A percentile compares a stretch with the other conserved stretches of the same genome.
These are phyloP conservation scores for Lycaon pictus DNA, from an alignment of 2,113 vertebrate genomes.

Conservation along the genomic window DNA sequence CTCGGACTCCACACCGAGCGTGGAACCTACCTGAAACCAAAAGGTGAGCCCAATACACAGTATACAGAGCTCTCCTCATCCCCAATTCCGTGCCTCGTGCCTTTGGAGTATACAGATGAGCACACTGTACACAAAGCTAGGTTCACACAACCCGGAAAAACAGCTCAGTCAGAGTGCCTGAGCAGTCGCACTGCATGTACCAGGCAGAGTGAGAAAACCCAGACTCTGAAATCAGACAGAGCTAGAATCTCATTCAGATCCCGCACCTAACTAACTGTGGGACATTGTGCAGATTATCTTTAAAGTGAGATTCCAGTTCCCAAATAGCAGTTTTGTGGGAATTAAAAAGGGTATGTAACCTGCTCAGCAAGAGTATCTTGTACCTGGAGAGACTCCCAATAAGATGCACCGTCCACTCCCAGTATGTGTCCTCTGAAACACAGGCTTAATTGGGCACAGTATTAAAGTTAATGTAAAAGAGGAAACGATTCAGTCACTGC, in stretches of 20 bases:
- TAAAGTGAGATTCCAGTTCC: background rate
- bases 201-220: background rate
- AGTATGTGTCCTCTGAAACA: background rate
- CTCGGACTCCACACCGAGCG: too few species aligned
- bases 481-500: background rate
- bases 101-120: background rate
- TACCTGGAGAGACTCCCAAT: background rate
- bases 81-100: background rate
- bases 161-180: background rate
- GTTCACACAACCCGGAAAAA: background rate
- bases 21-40: background rate
- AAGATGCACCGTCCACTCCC: background rate
- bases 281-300: background rate
- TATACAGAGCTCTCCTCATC: background rate
- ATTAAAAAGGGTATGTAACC: background rate
- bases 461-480: background rate
- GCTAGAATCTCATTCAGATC: background rate
- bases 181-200: background rate
- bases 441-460: background rate
- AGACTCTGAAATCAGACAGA: background rate
- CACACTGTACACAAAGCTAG: background rate
- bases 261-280: conserved; percentile 2
- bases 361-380: background rate
- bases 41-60: background rate
- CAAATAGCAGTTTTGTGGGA: background rate